Base-by-base conservation (phyloP, 2,797 vertebrate species). In the Adrianichthys oophorus region DNA sequence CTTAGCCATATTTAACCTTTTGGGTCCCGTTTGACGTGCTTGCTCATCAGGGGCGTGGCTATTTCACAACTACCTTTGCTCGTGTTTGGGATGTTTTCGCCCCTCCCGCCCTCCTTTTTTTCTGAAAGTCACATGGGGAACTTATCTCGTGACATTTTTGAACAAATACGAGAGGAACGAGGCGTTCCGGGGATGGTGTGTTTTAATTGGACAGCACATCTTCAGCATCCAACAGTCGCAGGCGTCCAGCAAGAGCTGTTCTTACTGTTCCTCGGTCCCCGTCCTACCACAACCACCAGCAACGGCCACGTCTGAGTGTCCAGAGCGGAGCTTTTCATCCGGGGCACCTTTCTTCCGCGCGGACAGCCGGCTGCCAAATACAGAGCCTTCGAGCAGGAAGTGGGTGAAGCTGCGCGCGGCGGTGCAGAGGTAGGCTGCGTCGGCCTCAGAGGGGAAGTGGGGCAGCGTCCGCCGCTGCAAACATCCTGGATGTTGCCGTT, bases 141-240 rank as follows among this genome's bases (percentile, higher is more conserved):
- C 68, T 29, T 52, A 73, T 87, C 90, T 61, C 88, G 86, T 91
- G 88, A 91, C 86, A 60, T 45, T 69, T 83, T 56, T 16, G 69
- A 80, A 65, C 82, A 83, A 84, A 85, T 82, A 86, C 51, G 24
- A 5, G 43, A 53, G 18, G 29, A 0, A 48, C 68, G 55, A 85
- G 83, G 75, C 86, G 78, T 73, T 72, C 24, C 81, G 65, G 54
- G 66, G 62, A 58, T 48, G 52, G 64, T 17, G 49, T 52, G 64
- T 70, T 75, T 26, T 80, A 60, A 81, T 76, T 84, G 77, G 78
- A 62, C 63, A 41, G 70, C 51, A n/a, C 59, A 15, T 68, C 48
- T 59, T 19, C 61, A 77, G 74, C 80, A 78, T 82, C 76, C 64
- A 48, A 18, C 59, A 70, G 56, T 4, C 21, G 8, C 52, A 15